Evolutionary conservation across 2,888 invertebrate species (phyloP).

Genomic region (Ethmia dodecea): DNA sequence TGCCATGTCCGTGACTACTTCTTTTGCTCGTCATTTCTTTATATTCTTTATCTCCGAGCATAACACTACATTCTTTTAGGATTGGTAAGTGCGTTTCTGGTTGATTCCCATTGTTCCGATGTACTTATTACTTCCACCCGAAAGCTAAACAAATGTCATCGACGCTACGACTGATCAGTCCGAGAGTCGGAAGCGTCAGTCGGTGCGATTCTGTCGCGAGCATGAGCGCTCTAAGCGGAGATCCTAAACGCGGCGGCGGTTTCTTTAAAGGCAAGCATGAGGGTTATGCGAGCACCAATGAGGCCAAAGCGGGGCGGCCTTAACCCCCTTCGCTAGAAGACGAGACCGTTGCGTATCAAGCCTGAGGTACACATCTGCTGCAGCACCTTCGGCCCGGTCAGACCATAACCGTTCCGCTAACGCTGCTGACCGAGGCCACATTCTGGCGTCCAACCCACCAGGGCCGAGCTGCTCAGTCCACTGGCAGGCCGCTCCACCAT

Average conservation of each 20-base stretch:
- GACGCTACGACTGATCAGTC: no score
- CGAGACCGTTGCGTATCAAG: conserved; percentile 82
- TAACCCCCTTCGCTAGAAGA: conserved; percentile 79
- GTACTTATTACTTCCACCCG: no score
- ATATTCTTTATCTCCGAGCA: no score
- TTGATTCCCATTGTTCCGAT: no score
- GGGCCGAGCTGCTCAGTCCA: conserved; percentile 92
- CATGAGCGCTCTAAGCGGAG: conserved; percentile 5
- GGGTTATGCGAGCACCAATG: conserved; percentile 88
- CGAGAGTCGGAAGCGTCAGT: no score
- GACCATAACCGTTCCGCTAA: conserved; percentile 89
- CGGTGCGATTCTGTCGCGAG: not conserved
- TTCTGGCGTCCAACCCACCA: conserved; percentile 84
- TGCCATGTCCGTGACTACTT: no score
- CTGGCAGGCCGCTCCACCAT: conserved; percentile 89
- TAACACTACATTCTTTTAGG: no score
- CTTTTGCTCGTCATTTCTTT: no score
- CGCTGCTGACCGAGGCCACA: conserved; percentile 91
- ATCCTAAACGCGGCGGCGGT: not conserved
- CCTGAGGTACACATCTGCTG: conserved; percentile 81
- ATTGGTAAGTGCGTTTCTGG: no score
- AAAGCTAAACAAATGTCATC: no score
- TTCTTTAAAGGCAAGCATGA: conserved; percentile 80
- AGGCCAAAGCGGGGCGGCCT: conserved; percentile 85
- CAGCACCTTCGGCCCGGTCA: conserved; percentile 72